Percentiles rank a stretch among this genome's conserved stretches.
These are phyloP conservation scores for Gila orcuttii DNA, from an alignment of 2,113 vertebrate species.

Conservation along the genomic window DNA sequence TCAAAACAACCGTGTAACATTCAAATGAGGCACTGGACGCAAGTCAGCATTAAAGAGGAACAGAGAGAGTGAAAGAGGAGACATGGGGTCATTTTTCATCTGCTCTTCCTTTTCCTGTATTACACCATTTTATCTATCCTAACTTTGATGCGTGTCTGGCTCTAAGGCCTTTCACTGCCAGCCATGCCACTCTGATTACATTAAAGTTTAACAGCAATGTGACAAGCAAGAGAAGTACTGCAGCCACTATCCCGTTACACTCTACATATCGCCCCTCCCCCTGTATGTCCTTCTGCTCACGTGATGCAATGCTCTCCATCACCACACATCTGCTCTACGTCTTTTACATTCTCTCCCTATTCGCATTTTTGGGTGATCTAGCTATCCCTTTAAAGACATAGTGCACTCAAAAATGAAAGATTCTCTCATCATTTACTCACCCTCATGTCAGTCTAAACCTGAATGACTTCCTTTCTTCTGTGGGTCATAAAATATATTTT, in stretches of 20 bases:
- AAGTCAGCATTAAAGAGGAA: slow-evolving; percentile 22
- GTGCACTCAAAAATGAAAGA: not conserved
- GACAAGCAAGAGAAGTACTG: slow-evolving; percentile 23
- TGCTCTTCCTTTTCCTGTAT: slow-evolving; percentile 2
- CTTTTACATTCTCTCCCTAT: not conserved
- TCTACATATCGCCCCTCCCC: not conserved
- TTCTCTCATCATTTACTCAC: not conserved
- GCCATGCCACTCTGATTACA: slow-evolving; percentile 26
- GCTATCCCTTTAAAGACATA: not conserved
- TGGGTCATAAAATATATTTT: not conserved
- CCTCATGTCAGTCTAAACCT: not conserved
- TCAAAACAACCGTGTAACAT: slow-evolving; percentile 9
- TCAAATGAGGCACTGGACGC: not conserved
- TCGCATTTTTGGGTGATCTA: not conserved
- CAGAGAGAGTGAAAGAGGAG: slow-evolving; percentile 35
- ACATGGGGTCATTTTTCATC: slow-evolving; percentile 16
- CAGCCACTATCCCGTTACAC: slow-evolving; percentile 14
- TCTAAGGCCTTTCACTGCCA: slow-evolving; percentile 17
- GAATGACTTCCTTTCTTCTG: not conserved
- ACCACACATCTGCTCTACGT: not conserved
- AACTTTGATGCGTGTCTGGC: slow-evolving; percentile 4
- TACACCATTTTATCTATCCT: slow-evolving; percentile 6
- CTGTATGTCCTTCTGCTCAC: not conserved
- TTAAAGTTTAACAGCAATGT: slow-evolving; percentile 46
- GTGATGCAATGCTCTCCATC: not conserved